phyloP scores from a whole-genome alignment of 2,113 vertebrate species.

The Gnathochromis pfefferi region DNA sequence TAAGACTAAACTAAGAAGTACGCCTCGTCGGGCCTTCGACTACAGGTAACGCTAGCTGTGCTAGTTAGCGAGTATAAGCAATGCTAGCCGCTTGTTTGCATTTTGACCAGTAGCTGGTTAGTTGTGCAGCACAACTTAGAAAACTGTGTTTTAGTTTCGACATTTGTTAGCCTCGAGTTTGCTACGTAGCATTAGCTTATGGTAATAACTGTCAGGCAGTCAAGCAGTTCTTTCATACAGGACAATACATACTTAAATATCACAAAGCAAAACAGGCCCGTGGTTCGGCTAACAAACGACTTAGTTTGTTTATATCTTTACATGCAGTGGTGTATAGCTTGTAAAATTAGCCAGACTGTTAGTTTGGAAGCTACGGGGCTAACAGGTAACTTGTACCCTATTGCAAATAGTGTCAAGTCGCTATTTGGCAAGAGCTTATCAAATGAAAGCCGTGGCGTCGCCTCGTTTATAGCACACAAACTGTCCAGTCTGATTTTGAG shows the following conservation, averaged over 20 bases:
- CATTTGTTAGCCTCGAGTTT: background rate
- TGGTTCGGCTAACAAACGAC: background rate
- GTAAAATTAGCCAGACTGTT: background rate
- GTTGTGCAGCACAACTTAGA: background rate
- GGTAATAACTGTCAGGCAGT: background rate
- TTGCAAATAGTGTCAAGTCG: background rate
- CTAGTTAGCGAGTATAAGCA: constrained; percentile 20
- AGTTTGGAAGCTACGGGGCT: background rate
- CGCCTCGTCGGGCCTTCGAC: constrained; percentile 65
- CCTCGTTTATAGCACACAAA: background rate
- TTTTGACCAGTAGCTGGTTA: background rate
- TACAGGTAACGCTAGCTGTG: constrained; percentile 57
- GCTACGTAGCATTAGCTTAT: background rate
- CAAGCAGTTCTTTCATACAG: background rate
- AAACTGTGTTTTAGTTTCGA: background rate
- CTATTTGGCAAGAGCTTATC: background rate
- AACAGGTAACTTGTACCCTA: background rate
- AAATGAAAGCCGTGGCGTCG: background rate
- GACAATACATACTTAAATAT: background rate
- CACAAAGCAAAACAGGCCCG: background rate
- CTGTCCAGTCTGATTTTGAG: background rate
- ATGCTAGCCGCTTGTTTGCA: background rate
- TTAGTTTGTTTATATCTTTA: background rate
- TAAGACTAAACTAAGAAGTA: constrained; percentile 57
- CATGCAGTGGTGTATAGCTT: background rate